These are phyloP conservation scores for Tricholaema leucomelas DNA, from an alignment of 2,113 vertebrate genomes.

Conservation along the genomic window DNA sequence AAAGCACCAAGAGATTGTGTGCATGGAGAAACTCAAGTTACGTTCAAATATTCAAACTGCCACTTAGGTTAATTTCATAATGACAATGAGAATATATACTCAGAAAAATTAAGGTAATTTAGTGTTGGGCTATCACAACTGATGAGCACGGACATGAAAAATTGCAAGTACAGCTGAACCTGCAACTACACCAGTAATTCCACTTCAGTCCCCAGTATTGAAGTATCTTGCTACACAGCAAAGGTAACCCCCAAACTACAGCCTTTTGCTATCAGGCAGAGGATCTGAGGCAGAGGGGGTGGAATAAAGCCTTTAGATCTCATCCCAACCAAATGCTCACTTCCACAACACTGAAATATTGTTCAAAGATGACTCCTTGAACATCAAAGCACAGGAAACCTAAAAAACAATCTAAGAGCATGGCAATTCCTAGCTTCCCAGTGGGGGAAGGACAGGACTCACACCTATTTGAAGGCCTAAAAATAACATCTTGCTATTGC, in stretches of 20 bases:
- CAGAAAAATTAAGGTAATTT: background rate
- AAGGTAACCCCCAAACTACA: background rate
- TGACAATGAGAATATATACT: background rate
- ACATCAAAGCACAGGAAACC: background rate
- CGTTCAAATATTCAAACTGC: background rate
- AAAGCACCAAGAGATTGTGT: background rate
- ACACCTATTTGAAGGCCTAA: background rate
- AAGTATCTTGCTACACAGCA: background rate
- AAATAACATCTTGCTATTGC: background rate
- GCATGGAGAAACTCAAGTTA: background rate
- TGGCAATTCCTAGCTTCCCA: background rate
- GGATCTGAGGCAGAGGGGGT: background rate
- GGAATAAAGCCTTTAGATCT: background rate
- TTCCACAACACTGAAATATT: background rate
- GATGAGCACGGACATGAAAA: background rate
- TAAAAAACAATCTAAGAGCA: background rate
- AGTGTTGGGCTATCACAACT: background rate
- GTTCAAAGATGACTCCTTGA: background rate
- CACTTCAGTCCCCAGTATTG: background rate
- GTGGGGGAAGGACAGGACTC: background rate
- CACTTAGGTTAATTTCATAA: background rate
- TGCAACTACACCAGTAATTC: background rate
- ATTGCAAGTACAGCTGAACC: background rate
- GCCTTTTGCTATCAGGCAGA: background rate
- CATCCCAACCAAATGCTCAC: background rate